Conservation (phyloP, 2,113 vertebrate genomes). For the Galbula dea region DNA sequence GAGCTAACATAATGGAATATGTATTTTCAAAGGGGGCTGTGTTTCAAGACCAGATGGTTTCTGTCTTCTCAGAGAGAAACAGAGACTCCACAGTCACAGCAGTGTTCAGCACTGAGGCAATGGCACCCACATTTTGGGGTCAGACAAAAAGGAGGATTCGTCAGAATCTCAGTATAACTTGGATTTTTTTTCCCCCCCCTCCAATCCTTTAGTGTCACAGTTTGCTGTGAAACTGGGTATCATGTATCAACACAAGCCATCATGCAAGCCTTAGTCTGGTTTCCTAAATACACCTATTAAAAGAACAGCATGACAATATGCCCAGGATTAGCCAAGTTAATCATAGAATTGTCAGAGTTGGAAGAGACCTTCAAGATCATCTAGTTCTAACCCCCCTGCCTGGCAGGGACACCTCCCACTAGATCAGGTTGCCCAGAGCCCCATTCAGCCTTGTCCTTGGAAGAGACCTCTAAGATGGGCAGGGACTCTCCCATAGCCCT, state of each 20-base stretch:
- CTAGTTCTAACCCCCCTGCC: too few relatives aligned
- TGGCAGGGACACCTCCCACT: too few relatives aligned
- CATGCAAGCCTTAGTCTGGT: conserved; percentile 48
- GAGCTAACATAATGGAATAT: conserved; percentile 76
- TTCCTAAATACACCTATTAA: conserved; percentile 60
- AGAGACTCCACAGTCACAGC: conserved; percentile 75
- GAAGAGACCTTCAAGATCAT: too few relatives aligned
- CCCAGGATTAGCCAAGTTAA: conserved; percentile 33
- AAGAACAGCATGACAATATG: background rate
- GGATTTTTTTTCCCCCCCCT: background rate
- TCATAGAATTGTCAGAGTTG: too few relatives aligned
- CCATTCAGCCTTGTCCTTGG: too few relatives aligned
- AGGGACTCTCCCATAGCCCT: background rate
- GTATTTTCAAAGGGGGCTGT: conserved; percentile 79
- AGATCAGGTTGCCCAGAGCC: too few relatives aligned
- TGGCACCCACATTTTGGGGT: conserved; percentile 78
- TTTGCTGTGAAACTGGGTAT: conserved; percentile 57
- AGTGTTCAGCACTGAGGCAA: conserved; percentile 73
- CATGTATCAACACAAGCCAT: conserved; percentile 47
- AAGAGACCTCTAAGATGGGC: too few relatives aligned
- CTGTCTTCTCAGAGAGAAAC: conserved; percentile 75
- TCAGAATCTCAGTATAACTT: conserved; percentile 69
- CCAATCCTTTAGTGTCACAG: conserved; percentile 48
- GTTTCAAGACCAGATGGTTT: conserved; percentile 82
- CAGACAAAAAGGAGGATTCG: conserved; percentile 76